Evolutionary conservation across 2,888 invertebrate genomes (phyloP), one percentile per base, ranked within the genome.

Genomic region (Pediacus dermestoides): DNA sequence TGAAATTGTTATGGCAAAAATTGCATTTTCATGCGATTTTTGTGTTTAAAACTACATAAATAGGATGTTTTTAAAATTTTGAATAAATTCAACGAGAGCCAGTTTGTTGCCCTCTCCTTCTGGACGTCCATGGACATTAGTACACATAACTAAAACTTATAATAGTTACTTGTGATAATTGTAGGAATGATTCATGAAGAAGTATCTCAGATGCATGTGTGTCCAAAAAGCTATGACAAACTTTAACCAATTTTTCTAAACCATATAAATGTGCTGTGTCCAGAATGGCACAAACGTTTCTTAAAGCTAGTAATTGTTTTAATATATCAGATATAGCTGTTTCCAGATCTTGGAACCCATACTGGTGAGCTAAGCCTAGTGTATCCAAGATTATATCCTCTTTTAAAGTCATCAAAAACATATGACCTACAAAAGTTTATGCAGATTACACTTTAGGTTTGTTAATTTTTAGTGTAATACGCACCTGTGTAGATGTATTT

Each of bases 401-500:
- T 31, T 80, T 77, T 50, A 83, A 70, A 40, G 79, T 72, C 16
- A 80, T 77, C 30, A 83, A 66, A 3, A 80, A 80, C 77, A 83
- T 78, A 56, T 81, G 81, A 35, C 83, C 80, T 77, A 56, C 2
- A 54, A 50, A 39, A 18, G 8, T 18, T 8, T 18, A 6, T 16
- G 41, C 2, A 33, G 25, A 16, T 30, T 31, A 9, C 7, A 18
- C 16, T 34, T 27, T 10, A 8, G 27, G 30, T 16, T 25, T 21
- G 18, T 26, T 11, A 39, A 21, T 10, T 11, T 7, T 16, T n/a
- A 8, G 12, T 16, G 11, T n/a, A n/a, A n/a, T n/a, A 42, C 57
- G 59, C 67, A 72, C 93, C 96, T 38, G 93, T 93, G 70, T 99
- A 99, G 40, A 97, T 90, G 73, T 99, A 99, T 57, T 88, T 85